These are phyloP conservation scores for Numenius arquata DNA, from an alignment of 2,113 vertebrate genomes.

Conservation along the genomic window DNA sequence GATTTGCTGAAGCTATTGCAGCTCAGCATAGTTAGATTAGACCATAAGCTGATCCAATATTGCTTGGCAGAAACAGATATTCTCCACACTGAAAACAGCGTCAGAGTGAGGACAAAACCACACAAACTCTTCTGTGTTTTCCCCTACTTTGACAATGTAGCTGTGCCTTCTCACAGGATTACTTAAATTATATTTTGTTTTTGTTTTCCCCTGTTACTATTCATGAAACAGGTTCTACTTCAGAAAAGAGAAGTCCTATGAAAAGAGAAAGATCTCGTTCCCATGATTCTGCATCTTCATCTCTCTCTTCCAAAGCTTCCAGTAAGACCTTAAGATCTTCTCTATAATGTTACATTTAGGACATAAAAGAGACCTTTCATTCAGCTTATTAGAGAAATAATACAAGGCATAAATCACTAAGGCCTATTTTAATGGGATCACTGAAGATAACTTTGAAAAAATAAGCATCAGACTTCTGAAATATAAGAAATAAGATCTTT, in stretches of 20 bases:
- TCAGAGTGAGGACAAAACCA: background rate
- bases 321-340: slow-evolving; percentile 62
- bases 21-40: background rate
- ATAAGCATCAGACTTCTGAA: background rate
- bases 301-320: slow-evolving; percentile 73
- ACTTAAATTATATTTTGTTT: background rate
- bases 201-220: background rate
- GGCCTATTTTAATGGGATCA: background rate
- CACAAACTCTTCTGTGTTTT: background rate
- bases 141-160: background rate
- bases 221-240: slow-evolving; percentile 60
- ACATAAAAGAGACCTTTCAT: background rate
- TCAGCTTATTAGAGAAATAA: background rate
- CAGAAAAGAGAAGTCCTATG: slow-evolving; percentile 72
- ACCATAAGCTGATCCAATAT: background rate
- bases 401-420: background rate
- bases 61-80: background rate
- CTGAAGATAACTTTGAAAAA: background rate
- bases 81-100: background rate
- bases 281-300: slow-evolving; percentile 73
- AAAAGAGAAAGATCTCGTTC: slow-evolving; percentile 72
- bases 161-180: background rate
- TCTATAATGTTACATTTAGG: background rate
- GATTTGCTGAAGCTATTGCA: background rate
- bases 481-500: too few species aligned